Evolutionary conservation across 2,888 invertebrate species (phyloP).

Genomic region (Drosophila neonasuta): DNA sequence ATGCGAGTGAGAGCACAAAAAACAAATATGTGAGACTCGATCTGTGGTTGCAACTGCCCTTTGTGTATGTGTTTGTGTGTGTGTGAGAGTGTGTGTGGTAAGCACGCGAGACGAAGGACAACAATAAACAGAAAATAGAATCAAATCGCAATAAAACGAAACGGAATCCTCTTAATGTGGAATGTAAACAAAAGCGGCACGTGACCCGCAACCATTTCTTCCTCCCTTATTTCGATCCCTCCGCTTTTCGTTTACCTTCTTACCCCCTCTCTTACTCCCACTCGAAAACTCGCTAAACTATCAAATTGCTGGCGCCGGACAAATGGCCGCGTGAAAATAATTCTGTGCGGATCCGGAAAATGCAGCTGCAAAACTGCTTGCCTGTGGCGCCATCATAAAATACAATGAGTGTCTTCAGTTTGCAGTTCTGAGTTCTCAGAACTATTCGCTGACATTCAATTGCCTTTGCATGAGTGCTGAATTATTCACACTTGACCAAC

Average conservation of each 20-base stretch:
- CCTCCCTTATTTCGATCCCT: background rate
- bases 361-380: constrained; percentile 25
- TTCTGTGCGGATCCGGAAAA: constrained; percentile 32
- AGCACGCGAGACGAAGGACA: constrained; percentile 31
- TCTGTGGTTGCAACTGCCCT: constrained; percentile 38
- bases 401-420: constrained; percentile 6
- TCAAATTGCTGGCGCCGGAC: constrained; percentile 49
- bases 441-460: constrained; percentile 25
- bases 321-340: constrained; percentile 65
- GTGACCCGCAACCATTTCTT: constrained; percentile 65
- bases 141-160: constrained; percentile 73
- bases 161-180: constrained; percentile 78
- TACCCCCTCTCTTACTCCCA: background rate
- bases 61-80: constrained; percentile 11
- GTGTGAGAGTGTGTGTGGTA: constrained; percentile 28
- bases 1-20: constrained; percentile 38
- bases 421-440: background rate
- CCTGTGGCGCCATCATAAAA: constrained; percentile 58
- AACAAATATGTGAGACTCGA: constrained; percentile 56
- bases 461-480: constrained; percentile 16
- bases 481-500: constrained; percentile 53
- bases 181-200: constrained; percentile 80
- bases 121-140: constrained; percentile 67
- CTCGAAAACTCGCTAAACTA: constrained; percentile 5
- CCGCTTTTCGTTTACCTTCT: background rate